phyloP scores from a whole-genome alignment of 2,797 vertebrate genomes.

The Borostomias antarcticus region DNA sequence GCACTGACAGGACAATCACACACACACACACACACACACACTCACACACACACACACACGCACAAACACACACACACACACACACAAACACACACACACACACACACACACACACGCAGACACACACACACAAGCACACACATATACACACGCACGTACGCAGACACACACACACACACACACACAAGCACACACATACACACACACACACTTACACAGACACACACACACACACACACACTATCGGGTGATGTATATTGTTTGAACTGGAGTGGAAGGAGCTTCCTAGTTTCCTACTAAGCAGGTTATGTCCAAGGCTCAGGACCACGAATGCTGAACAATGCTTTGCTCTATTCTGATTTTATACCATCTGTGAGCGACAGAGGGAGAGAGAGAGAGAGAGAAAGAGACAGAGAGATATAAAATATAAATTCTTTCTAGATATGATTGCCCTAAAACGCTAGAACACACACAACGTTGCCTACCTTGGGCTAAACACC shows the following conservation, averaged over 20 bases:
- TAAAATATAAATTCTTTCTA: no score
- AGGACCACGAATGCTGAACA: slow-evolving; percentile 63
- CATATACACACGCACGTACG: slow-evolving; percentile 10
- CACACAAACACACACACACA: slow-evolving; percentile 8
- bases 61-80: no score
- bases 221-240: slow-evolving; percentile 14
- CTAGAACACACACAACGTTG: no score
- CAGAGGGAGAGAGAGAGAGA: no score
- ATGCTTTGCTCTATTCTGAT: no score
- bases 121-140: slow-evolving; percentile 24
- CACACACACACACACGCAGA: slow-evolving; percentile 8
- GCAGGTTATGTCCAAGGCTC: slow-evolving; percentile 61
- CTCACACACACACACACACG: slow-evolving; percentile 23
- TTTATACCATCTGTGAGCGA: no score
- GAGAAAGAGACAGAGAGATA: no score
- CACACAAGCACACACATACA: slow-evolving; percentile 20
- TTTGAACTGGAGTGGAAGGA: slow-evolving; percentile 55
- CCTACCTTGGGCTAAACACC: no score
- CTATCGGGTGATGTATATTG: slow-evolving; percentile 59
- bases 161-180: slow-evolving; percentile 9
- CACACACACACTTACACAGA: slow-evolving; percentile 3
- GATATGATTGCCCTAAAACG: no score
- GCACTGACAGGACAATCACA: slow-evolving; percentile 53
- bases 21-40: slow-evolving; percentile 43
- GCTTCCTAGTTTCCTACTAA: slow-evolving; percentile 65